Evolutionary conservation across 2,797 vertebrate genomes (phyloP).

Genomic region (Siniperca undulata): DNA sequence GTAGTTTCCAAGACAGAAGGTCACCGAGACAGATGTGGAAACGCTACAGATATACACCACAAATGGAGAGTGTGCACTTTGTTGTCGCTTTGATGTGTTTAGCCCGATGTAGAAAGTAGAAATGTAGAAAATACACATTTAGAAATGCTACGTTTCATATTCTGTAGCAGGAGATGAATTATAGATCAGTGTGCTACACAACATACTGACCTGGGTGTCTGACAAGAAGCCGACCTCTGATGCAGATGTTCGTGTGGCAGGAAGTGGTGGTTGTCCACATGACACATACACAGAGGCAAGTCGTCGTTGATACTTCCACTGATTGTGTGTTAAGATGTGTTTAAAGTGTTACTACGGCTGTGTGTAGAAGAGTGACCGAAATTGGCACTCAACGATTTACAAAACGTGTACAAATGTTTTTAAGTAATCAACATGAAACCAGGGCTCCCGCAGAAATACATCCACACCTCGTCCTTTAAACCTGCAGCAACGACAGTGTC

Average conservation of each 20-base stretch:
- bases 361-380: not conserved
- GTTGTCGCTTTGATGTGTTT: not conserved
- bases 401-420: not conserved
- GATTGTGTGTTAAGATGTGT: not conserved
- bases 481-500: no score
- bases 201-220: not conserved
- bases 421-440: not conserved
- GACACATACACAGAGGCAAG: not conserved
- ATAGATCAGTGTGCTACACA: not conserved
- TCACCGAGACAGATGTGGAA: not conserved
- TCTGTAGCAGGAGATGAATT: not conserved
- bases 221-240: not conserved
- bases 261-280: not conserved
- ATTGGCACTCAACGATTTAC: no score
- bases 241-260: not conserved
- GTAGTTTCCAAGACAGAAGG: not conserved
- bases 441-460: not conserved
- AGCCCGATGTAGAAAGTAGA: not conserved
- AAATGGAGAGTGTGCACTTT: not conserved
- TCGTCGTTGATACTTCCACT: not conserved
- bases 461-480: no score
- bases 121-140: no score
- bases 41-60: no score
- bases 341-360: not conserved
- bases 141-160: not conserved